Conservation (phyloP, 2,113 vertebrate genomes). For the Nothoprocta pentlandii region DNA sequence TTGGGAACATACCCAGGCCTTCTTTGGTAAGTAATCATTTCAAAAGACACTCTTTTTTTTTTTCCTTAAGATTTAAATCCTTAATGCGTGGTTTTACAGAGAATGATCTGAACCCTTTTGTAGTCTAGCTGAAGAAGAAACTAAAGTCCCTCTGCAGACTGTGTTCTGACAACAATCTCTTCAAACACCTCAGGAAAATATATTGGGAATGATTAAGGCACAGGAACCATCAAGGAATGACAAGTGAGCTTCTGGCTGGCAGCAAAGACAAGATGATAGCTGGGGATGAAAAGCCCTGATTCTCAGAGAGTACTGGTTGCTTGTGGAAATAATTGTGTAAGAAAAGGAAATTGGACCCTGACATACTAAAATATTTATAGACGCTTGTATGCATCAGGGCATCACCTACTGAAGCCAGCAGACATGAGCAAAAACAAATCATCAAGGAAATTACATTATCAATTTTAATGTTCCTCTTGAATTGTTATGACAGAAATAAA, state of each 20-base stretch:
- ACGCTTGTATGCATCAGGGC: not conserved
- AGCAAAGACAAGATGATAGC: slow-evolving; percentile 32
- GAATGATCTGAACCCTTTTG: not conserved
- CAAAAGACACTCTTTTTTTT: not conserved
- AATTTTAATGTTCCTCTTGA: not conserved
- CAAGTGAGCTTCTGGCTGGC: slow-evolving; percentile 4
- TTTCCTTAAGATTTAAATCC: not conserved
- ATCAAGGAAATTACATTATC: not conserved
- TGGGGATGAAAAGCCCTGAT: not conserved
- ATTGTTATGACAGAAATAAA: not conserved
- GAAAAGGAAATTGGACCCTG: not conserved
- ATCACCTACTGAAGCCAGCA: not conserved
- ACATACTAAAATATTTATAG: slow-evolving; percentile 34
- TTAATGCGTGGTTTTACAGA: not conserved
- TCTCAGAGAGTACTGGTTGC: not conserved
- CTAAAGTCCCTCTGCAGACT: not conserved
- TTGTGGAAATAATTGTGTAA: not conserved
- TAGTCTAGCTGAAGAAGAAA: not conserved
- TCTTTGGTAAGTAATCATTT: not conserved
- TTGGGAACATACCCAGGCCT: not conserved
- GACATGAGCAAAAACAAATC: not conserved
- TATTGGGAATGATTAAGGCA: not conserved
- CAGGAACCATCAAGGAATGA: slow-evolving; percentile 34
- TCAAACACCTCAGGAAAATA: not conserved
- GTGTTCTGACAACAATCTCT: not conserved